These are phyloP conservation scores for Hydraecia micacea DNA, from an alignment of 2,888 invertebrate species.

Conservation along the genomic window DNA sequence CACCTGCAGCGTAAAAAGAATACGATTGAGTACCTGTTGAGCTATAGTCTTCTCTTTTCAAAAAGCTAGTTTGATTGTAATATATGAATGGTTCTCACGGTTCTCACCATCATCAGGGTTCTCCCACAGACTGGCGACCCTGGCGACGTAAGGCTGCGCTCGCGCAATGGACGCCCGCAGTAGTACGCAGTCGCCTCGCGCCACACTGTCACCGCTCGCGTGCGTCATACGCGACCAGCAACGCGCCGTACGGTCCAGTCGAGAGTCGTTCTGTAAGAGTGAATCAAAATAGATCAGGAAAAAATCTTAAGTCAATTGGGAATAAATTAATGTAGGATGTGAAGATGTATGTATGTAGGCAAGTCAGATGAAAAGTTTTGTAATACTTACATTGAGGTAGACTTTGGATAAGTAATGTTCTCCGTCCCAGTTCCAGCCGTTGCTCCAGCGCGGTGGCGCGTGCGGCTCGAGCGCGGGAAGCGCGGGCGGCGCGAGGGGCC, in stretches of 20 bases:
- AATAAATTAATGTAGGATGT: background rate
- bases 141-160: constrained; percentile 97
- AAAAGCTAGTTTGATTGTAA: constrained; percentile 1
- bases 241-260: constrained; percentile 92
- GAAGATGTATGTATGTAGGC: background rate
- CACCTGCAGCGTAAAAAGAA: constrained; percentile 91
- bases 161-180: constrained; percentile 96
- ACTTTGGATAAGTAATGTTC: constrained; percentile 95
- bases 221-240: constrained; percentile 98
- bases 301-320: background rate
- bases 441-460: constrained; percentile 92
- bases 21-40: background rate
- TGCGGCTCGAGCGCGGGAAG: constrained; percentile 70
- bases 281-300: background rate
- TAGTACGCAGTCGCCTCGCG: constrained; percentile 97
- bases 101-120: constrained; percentile 96
- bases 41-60: background rate
- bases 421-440: constrained; percentile 98
- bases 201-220: constrained; percentile 95
- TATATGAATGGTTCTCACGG: constrained; percentile 50
- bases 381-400: constrained; percentile 94
- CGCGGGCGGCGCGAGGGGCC: constrained; percentile 66
- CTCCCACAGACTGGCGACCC: constrained; percentile 98
- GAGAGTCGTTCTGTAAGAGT: constrained; percentile 80
- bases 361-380: background rate